Evolutionary conservation across 2,113 vertebrate genomes (phyloP).

Genomic region (Neodontobutis hainanensis): DNA sequence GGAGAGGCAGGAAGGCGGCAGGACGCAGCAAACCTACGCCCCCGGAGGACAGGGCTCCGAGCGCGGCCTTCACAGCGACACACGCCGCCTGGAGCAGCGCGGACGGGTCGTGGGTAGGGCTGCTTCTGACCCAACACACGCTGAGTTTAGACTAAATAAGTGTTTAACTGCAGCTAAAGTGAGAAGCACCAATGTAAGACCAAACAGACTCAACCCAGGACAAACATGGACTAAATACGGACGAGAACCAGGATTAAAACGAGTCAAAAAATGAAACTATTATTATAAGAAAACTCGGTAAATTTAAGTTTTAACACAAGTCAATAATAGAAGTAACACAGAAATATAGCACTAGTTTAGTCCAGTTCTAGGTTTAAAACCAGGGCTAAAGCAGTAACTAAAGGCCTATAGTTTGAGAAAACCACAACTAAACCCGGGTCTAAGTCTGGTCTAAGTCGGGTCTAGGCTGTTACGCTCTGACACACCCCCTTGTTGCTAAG

Average conservation of each 20-base stretch:
- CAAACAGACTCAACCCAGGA: not conserved
- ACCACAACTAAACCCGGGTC: too few species aligned
- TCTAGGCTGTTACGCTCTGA: too few species aligned
- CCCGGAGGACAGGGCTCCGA: not conserved
- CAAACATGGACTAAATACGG: not conserved
- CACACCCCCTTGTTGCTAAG: not conserved
- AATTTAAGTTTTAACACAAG: too few species aligned
- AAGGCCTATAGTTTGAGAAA: too few species aligned
- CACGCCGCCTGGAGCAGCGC: constrained; percentile 75
- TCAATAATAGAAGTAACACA: too few species aligned
- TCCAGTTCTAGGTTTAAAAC: too few species aligned
- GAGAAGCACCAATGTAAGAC: not conserved
- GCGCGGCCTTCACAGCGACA: constrained; percentile 35
- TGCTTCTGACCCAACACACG: constrained; percentile 3
- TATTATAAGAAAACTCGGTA: too few species aligned
- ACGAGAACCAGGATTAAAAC: not conserved
- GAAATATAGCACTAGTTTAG: too few species aligned
- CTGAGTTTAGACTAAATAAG: not conserved
- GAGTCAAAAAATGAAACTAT: too few species aligned
- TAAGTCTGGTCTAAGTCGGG: too few species aligned
- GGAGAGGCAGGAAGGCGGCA: constrained; percentile 37
- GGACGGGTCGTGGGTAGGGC: constrained; percentile 76
- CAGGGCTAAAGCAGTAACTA: too few species aligned
- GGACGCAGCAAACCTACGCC: constrained; percentile 53
- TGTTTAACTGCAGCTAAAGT: not conserved